These are phyloP conservation scores for Drosophila borealis DNA, from an alignment of 2,888 invertebrate genomes.

Conservation along the genomic window DNA sequence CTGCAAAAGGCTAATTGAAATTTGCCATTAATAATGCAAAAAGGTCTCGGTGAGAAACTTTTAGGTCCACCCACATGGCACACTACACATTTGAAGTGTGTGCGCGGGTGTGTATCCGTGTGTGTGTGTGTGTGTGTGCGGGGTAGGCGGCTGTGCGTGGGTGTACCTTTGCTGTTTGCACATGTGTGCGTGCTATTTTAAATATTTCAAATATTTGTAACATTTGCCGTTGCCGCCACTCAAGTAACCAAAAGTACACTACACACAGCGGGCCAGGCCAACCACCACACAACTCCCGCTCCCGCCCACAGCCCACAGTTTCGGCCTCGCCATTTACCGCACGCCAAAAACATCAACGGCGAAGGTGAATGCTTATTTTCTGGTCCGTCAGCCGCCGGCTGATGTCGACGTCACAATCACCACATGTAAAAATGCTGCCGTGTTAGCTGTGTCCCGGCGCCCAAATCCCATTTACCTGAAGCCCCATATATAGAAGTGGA, in stretches of 20 bases:
- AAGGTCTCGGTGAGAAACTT: constrained; percentile 78
- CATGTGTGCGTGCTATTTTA: constrained; percentile 72
- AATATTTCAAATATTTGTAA: constrained; percentile 81
- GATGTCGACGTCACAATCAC: constrained; percentile 71
- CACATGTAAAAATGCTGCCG: constrained; percentile 73
- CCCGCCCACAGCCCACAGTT: constrained; percentile 29
- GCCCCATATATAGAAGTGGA: neutral
- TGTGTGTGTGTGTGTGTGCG: constrained; percentile 8
- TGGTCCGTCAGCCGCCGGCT: constrained; percentile 79
- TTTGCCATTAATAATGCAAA: constrained; percentile 79
- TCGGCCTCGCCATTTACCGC: constrained; percentile 74
- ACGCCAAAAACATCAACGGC: constrained; percentile 75
- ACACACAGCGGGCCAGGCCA: constrained; percentile 15
- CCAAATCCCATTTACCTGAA: constrained; percentile 8
- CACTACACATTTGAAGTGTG: constrained; percentile 22
- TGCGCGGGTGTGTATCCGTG: constrained; percentile 9
- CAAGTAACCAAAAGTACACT: constrained; percentile 65
- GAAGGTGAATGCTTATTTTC: constrained; percentile 76
- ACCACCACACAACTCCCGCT: neutral
- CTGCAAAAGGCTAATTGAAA: constrained; percentile 78
- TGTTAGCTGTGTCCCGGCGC: constrained; percentile 22
- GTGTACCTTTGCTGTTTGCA: constrained; percentile 25
- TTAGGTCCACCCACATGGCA: constrained; percentile 64
- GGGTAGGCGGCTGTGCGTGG: neutral
- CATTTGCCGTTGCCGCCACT: constrained; percentile 71